phyloP scores from a whole-genome alignment of 2,113 vertebrate species.

The Salminus brasiliensis region DNA sequence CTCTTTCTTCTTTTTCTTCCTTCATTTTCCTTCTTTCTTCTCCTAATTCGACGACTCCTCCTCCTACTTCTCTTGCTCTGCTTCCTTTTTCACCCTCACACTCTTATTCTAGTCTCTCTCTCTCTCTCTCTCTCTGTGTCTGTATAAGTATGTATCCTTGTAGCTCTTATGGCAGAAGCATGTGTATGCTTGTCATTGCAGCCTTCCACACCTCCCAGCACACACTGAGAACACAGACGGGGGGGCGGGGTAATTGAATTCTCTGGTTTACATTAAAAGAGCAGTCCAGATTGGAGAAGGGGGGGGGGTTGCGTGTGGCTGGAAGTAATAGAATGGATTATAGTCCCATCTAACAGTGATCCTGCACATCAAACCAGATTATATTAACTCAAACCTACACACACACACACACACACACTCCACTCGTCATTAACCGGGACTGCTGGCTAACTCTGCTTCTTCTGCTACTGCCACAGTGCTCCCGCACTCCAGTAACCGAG shows the following conservation, averaged over 20 bases:
- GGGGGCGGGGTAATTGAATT: constrained; percentile 12
- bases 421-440: background rate
- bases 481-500: too few relatives aligned
- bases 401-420: too few relatives aligned
- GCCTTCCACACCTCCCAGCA: background rate
- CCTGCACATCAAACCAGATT: background rate
- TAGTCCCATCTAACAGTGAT: background rate
- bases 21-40: too few relatives aligned
- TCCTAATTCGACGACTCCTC: too few relatives aligned
- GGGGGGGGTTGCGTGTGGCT: background rate
- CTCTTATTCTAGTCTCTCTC: too few relatives aligned
- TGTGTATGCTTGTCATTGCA: background rate
- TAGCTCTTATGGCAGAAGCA: too few relatives aligned
- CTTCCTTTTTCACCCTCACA: too few relatives aligned
- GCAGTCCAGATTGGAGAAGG: constrained; percentile 12
- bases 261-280: constrained; percentile 27
- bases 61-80: too few relatives aligned
- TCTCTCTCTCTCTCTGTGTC: background rate
- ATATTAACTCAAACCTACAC: background rate
- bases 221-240: background rate
- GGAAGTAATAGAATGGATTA: constrained; percentile 47
- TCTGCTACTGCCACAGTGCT: too few relatives aligned
- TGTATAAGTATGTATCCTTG: background rate
- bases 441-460: background rate
- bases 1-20: background rate